Base-by-base conservation (phyloP, 2,797 vertebrate species). In the Spea hammondii region DNA sequence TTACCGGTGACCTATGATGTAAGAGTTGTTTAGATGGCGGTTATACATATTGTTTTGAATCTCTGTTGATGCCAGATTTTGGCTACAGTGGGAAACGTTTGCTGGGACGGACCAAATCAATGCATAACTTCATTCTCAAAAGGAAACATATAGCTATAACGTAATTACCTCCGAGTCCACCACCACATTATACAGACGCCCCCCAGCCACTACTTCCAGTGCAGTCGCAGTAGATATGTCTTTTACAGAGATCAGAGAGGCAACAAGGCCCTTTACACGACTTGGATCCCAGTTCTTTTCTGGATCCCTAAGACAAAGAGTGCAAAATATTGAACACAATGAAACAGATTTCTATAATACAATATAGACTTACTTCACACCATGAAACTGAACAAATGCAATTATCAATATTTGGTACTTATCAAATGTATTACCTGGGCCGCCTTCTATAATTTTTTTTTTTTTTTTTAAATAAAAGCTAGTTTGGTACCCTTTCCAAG, bases 131-230 rank as follows among this genome's bases (percentile, higher is more conserved):
- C 32, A 62, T 62, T 32, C n/a, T 17, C n/a, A 62, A 3, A 62
- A 17, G 59, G 32, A 62, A 14, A 5, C 1, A 32, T 6, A 62
- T 32, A 62, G 5, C 6, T 2, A 62, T 7, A 5, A 7, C 5
- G 13, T 32, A 62, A 6, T 80, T 86, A 95, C 98, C 95, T 99
- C 98, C 8, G 95, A 96, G 87, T 99, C 96, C 44, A 98, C 97
- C 9, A 99, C 84, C 3, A 99, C 90, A 69, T 99, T 95, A 82
- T 97, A 99, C 45, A 99, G 96, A 5, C 95, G 91, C 0, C 95
- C 95, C 2, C 96, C 97, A 74, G 96, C 97, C 5, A 95, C 95
- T 0, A 92, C 93, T 91, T 99, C 96, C 78, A 99, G 89, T 13
- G 94, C 96, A 14, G 92, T 98, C 12, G 95, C 92, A 65, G 94